These are phyloP conservation scores for Apodemia mormo DNA, from an alignment of 2,888 invertebrate species.

Conservation along the genomic window DNA sequence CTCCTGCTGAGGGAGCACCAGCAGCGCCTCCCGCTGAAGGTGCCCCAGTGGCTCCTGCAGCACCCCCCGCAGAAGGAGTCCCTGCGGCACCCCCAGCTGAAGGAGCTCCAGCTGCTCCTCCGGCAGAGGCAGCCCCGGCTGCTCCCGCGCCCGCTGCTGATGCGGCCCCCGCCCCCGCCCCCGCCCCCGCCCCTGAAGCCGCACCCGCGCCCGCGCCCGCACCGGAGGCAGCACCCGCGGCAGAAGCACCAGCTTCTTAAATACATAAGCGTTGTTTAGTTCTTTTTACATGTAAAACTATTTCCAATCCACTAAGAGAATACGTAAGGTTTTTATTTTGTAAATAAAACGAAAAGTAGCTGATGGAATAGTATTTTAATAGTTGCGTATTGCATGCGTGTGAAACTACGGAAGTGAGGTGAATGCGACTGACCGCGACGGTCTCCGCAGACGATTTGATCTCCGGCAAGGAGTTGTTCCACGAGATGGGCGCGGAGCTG, in stretches of 20 bases:
- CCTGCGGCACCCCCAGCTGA: conserved; percentile 46
- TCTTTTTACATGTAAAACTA: conserved; percentile 14
- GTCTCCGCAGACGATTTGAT: conserved; percentile 89
- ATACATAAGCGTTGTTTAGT: conserved; percentile 20
- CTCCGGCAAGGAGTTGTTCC: conserved; percentile 94
- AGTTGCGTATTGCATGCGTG: conserved; percentile 50
- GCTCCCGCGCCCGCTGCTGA: conserved; percentile 25
- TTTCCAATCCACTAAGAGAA: conserved; percentile 20
- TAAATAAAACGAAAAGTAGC: conserved; percentile 67
- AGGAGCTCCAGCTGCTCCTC: conserved; percentile 46
- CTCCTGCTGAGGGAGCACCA: conserved; percentile 36
- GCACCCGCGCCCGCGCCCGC: conserved; percentile 38
- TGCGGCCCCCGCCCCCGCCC: conserved; percentile 30
- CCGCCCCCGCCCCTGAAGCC: conserved; percentile 31
- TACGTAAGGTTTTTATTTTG: conserved; percentile 50
- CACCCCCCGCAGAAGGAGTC: conserved; percentile 40
- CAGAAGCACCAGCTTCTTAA: conserved; percentile 23
- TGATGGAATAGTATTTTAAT: conserved; percentile 70
- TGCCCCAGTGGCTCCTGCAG: conserved; percentile 36
- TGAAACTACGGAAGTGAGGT: conserved; percentile 41
- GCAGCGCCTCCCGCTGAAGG: conserved; percentile 46
- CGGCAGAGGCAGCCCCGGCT: conserved; percentile 33
- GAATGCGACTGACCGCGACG: conserved; percentile 50
- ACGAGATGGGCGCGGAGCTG: conserved; percentile 95
- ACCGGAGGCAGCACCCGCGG: neutral